Evolutionary conservation across 64 coral and sea anemone species (phyloP), one percentile per base, ranked within the genome.

Genomic region (Orbicella faveolata): DNA sequence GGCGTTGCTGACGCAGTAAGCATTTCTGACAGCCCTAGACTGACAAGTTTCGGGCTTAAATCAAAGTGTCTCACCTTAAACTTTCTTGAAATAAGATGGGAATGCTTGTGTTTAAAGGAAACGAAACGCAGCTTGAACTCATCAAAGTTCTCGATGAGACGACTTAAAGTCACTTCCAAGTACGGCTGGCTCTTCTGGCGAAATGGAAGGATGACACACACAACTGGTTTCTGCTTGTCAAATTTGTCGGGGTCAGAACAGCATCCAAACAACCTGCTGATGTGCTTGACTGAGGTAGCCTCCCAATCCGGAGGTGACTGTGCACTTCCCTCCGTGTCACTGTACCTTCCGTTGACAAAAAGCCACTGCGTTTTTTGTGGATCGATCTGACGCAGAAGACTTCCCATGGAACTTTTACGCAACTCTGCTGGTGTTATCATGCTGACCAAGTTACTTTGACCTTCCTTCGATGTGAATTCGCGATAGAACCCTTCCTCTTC

Each of bases 171-270:
- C 6, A 92, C 75, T 36, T 84, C 80, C 1, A 96, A 72, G 48
- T 84, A 92, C 0, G 87, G 87, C 68, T 82, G 8, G 1, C 74
- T 76, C 41, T 87, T 61, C 19, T 87, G 25, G 23, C 57, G 41
- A 78, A 90, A 87, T 16, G 90, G 94, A 12, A 96, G 74, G 37
- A 96, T 89, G 21, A 96, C 33, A 13, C 94, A 96, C 23, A 93
- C 79, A 0, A 96, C 67, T 2, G 90, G 90, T 53, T 92, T 96
- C 26, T 81, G 90, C 21, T 87, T 96, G 76, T 96, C 94, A 69
- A 92, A 87, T 76, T 89, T 92, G 34, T 96, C 94, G 13, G 94
- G 94, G 36, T 96, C 94, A 3, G 79, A 96, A 77, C 76, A 96
- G 16, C 94, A 96, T 26, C 75, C 33, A 57, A 96, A 96, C 9